phyloP scores from a whole-genome alignment of 1,140 invertebrate genomes.

The Arctopsyche grandis region DNA sequence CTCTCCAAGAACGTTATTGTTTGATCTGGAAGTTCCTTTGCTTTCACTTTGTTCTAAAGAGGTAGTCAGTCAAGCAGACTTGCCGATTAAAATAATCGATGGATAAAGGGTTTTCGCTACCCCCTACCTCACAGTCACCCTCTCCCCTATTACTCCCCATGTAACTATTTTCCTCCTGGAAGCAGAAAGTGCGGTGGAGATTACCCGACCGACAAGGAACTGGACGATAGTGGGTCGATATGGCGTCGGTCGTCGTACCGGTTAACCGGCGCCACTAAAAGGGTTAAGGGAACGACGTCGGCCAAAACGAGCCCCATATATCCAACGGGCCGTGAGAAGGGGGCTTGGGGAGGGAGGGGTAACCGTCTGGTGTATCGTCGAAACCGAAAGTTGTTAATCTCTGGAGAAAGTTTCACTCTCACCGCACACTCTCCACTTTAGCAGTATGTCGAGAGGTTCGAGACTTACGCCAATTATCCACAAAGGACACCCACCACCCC shows the following conservation, averaged over 20 bases:
- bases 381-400: constrained; percentile 10
- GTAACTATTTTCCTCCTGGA: not conserved
- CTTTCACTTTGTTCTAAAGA: too few species aligned
- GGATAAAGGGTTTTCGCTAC: too few species aligned
- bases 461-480: too few species aligned
- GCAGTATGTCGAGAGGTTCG: too few species aligned
- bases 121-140: not conserved
- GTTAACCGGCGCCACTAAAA: not conserved
- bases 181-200: too few species aligned
- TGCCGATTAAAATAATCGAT: too few species aligned
- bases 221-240: too few species aligned
- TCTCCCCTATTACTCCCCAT: not conserved
- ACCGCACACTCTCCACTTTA: not conserved
- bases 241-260: not conserved
- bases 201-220: too few species aligned
- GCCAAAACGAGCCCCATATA: not conserved
- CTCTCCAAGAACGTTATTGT: too few species aligned
- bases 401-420: not conserved
- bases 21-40: too few species aligned
- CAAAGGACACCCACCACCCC: too few species aligned
- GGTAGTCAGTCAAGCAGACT: too few species aligned
- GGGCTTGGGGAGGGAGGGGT: not conserved
- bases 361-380: constrained; percentile 9
- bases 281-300: not conserved
- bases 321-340: not conserved